Percentiles rank a stretch among this genome's conserved stretches.
These are phyloP conservation scores for Neogale vison DNA, from an alignment of 2,113 vertebrate species.

Conservation along the genomic window DNA sequence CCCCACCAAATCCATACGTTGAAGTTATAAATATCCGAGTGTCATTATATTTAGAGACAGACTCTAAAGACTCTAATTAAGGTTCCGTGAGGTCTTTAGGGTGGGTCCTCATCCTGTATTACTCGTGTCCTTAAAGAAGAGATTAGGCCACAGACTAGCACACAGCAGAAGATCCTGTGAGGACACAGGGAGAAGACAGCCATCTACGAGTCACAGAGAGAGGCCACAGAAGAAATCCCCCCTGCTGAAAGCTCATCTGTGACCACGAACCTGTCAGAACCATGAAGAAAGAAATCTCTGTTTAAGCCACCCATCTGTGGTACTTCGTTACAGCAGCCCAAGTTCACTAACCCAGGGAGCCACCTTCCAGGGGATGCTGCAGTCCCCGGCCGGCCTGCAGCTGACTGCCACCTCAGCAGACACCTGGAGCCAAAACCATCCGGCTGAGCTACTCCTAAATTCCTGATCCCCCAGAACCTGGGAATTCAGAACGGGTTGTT, in stretches of 20 bases:
- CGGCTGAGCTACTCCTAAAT: neutral
- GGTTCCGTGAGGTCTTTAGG: neutral
- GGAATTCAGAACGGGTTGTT: neutral
- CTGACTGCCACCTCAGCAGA: neutral
- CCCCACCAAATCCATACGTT: neutral
- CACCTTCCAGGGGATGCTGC: too few relatives aligned
- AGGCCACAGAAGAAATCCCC: neutral
- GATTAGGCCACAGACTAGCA: neutral
- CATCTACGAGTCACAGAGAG: neutral
- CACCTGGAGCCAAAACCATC: neutral
- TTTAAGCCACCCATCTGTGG: neutral
- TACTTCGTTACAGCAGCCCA: rapidly evolving
- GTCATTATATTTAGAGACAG: neutral
- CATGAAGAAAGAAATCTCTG: neutral
- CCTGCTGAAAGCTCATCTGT: neutral
- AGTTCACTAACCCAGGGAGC: neutral
- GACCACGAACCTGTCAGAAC: neutral
- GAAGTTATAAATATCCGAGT: neutral
- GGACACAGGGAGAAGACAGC: neutral
- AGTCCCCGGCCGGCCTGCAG: neutral
- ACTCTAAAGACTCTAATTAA: neutral
- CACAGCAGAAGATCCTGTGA: neutral
- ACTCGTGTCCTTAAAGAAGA: neutral
- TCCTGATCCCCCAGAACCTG: neutral
- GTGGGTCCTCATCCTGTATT: neutral